Evolutionary conservation across 2,888 invertebrate genomes (phyloP).

Genomic region (Poecilobothrus nobilitatus): DNA sequence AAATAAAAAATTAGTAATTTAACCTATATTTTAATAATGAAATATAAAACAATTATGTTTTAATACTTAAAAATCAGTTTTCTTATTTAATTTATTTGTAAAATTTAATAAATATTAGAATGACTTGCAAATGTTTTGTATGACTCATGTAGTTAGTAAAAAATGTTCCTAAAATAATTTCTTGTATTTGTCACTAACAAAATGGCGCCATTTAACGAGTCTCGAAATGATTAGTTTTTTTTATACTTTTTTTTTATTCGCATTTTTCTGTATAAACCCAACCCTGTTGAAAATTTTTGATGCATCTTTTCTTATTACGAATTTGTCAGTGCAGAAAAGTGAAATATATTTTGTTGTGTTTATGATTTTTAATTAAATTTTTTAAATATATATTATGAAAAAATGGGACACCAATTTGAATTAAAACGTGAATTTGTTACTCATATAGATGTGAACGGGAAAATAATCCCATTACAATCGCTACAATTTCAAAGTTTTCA

Average conservation of each 20-base stretch:
- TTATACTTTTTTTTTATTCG: not conserved
- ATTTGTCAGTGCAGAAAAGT: conserved; percentile 6
- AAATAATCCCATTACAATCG: conserved; percentile 1
- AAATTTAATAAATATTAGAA: not conserved
- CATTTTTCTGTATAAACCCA: conserved; percentile 6
- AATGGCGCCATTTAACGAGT: not conserved
- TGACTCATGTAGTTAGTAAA: not conserved
- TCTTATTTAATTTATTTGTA: too few relatives aligned
- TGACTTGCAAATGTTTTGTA: not conserved
- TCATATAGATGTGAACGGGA: conserved; percentile 1
- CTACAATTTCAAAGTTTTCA: conserved; percentile 6
- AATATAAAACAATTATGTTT: too few relatives aligned
- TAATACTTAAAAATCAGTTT: too few relatives aligned
- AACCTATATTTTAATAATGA: too few relatives aligned
- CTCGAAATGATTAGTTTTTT: not conserved
- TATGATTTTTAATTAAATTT: conserved; percentile 1
- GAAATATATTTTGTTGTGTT: conserved; percentile 4
- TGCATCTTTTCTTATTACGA: conserved; percentile 6
- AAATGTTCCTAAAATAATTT: not conserved
- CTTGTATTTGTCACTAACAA: not conserved
- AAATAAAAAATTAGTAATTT: too few relatives aligned
- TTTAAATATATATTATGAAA: conserved; percentile 6
- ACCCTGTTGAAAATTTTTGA: conserved; percentile 6
- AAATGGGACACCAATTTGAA: conserved; percentile 6
- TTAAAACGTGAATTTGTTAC: conserved; percentile 6